phyloP scores from a whole-genome alignment of 2,797 vertebrate species.

The Dicrostonyx torquatus region DNA sequence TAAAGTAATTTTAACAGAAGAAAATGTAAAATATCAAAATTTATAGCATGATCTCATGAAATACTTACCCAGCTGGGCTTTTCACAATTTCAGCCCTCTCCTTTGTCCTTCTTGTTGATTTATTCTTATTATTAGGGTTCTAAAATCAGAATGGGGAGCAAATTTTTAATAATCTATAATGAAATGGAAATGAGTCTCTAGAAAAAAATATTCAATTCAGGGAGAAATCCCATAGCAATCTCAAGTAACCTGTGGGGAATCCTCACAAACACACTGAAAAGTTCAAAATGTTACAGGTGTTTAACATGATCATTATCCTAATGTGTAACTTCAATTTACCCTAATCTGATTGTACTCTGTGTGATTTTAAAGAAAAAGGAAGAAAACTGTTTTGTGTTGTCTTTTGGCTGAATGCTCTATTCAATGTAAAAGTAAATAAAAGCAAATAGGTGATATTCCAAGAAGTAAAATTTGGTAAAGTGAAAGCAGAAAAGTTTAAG shows the following conservation, averaged over 20 bases:
- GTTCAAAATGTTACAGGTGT: slow-evolving; percentile 50
- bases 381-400: slow-evolving; percentile 12
- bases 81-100: slow-evolving; percentile 57
- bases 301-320: not conserved
- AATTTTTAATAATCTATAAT: slow-evolving; percentile 58
- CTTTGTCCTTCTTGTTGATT: slow-evolving; percentile 53
- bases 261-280: slow-evolving; percentile 48
- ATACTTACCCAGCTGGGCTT: slow-evolving; percentile 59
- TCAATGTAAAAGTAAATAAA: slow-evolving; percentile 59
- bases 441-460: slow-evolving; percentile 33
- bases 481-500: slow-evolving; percentile 41
- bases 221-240: slow-evolving; percentile 19
- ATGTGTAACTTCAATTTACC: not conserved
- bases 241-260: slow-evolving; percentile 39
- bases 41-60: not conserved
- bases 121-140: slow-evolving; percentile 57
- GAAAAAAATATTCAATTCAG: slow-evolving; percentile 37
- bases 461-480: slow-evolving; percentile 19
- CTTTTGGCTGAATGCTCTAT: slow-evolving; percentile 33
- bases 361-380: too few species aligned
- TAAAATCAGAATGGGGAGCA: slow-evolving; percentile 60
- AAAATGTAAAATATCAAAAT: slow-evolving; percentile 59
- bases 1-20: slow-evolving; percentile 50
- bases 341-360: slow-evolving; percentile 39
- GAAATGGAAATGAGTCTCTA: slow-evolving; percentile 46